Conservation (phyloP, 1,140 invertebrate species). For the Meloidogyne chitwoodi region DNA sequence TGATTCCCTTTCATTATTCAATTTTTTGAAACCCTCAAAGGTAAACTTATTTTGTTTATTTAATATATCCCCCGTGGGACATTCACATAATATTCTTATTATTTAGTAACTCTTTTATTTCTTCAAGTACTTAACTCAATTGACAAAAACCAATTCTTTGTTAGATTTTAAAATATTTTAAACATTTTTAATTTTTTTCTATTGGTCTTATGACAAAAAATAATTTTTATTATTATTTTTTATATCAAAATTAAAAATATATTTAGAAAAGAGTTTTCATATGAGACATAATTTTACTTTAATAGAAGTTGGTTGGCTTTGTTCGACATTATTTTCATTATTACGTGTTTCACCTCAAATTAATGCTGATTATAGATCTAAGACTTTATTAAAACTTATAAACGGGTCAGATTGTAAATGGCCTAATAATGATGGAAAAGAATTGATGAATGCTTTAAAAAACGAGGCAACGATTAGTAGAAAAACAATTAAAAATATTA, state of each 20-base stretch:
- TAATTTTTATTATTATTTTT: not conserved
- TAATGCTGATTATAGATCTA: constrained; percentile 10
- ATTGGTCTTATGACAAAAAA: not conserved
- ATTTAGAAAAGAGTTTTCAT: not conserved
- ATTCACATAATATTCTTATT: not conserved
- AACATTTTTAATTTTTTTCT: not conserved
- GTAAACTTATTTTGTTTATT: not conserved
- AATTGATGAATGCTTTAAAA: not conserved
- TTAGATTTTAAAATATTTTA: not conserved
- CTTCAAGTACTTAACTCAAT: not conserved
- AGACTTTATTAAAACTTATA: constrained; percentile 5
- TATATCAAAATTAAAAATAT: not conserved
- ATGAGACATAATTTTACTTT: constrained; percentile 17
- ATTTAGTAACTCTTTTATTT: not conserved
- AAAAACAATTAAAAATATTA: not conserved
- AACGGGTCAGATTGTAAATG: not conserved
- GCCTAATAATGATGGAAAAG: not conserved
- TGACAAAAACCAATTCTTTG: not conserved
- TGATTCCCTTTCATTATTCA: not conserved
- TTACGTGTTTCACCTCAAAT: not conserved
- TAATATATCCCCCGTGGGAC: not conserved
- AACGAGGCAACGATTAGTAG: not conserved
- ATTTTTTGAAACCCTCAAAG: not conserved
- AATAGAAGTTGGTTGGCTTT: constrained; percentile 16
- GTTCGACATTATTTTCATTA: constrained; percentile 5